Conservation (phyloP, 2,888 invertebrate genomes). For the Ectemnius continuus region DNA sequence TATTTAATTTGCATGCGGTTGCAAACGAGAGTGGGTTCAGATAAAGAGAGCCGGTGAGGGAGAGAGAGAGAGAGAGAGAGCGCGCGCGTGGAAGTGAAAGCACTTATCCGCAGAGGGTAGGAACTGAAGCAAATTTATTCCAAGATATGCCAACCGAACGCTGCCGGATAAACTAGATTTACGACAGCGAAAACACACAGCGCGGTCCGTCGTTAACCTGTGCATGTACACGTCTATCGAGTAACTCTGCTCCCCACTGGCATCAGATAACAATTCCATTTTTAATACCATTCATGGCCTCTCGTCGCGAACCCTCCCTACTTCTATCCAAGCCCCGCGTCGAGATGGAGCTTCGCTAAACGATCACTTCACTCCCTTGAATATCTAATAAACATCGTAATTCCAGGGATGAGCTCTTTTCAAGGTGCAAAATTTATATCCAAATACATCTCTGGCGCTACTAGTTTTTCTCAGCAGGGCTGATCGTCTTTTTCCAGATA, state of each 20-base stretch:
- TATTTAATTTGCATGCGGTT: conserved; percentile 34
- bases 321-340: background rate
- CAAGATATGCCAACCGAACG: conserved; percentile 15
- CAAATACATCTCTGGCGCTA: conserved; percentile 1
- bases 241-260: conserved; percentile 10
- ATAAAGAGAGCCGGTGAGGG: too few relatives aligned
- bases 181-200: conserved; percentile 12
- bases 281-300: background rate
- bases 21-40: conserved; percentile 17
- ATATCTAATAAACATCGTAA: conserved; percentile 9
- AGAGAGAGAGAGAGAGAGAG: too few relatives aligned
- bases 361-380: conserved; percentile 7
- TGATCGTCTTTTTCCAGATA: background rate
- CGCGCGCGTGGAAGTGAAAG: too few relatives aligned
- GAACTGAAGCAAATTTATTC: conserved; percentile 21
- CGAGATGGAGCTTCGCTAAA: conserved; percentile 1
- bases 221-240: background rate
- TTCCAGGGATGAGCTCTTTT: background rate
- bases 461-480: background rate
- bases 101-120: background rate
- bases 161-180: conserved; percentile 23
- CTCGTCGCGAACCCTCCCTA: background rate
- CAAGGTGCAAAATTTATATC: background rate
- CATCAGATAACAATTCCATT: conserved; percentile 2
- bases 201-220: background rate